Conservation (phyloP, 2,797 vertebrate species). For the Myotis pilosus region DNA sequence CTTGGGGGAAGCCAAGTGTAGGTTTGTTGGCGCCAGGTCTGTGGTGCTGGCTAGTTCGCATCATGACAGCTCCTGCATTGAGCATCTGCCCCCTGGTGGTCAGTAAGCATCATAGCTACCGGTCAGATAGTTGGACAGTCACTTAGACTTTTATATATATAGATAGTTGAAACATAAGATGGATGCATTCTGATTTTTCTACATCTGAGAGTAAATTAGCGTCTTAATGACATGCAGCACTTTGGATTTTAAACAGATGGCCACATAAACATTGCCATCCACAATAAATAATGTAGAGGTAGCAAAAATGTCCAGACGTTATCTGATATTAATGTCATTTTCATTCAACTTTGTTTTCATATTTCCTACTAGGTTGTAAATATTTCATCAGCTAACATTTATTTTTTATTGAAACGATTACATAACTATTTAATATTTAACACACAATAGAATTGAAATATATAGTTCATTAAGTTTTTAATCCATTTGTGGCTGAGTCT, state of each 20-base stretch:
- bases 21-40: too few relatives aligned
- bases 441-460: slow-evolving; percentile 15
- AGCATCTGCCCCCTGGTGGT: too few relatives aligned
- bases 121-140: too few relatives aligned
- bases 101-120: too few relatives aligned
- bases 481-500: neutral
- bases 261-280: slow-evolving; percentile 16
- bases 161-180: neutral
- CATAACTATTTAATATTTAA: slow-evolving; percentile 44
- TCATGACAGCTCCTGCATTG: too few relatives aligned
- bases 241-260: slow-evolving; percentile 55
- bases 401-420: slow-evolving; percentile 34
- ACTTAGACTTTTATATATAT: too few relatives aligned
- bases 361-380: slow-evolving; percentile 22
- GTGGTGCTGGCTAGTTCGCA: too few relatives aligned
- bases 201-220: slow-evolving; percentile 1
- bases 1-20: too few relatives aligned
- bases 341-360: slow-evolving; percentile 43
- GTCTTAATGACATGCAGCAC: neutral
- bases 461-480: slow-evolving; percentile 32
- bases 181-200: neutral
- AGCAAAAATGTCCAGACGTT: slow-evolving; percentile 9
- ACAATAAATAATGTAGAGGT: slow-evolving; percentile 46
- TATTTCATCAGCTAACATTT: slow-evolving; percentile 57
- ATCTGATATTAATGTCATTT: slow-evolving; percentile 51